phyloP scores from a whole-genome alignment of 2,888 invertebrate species.

The Diarsia rubi region DNA sequence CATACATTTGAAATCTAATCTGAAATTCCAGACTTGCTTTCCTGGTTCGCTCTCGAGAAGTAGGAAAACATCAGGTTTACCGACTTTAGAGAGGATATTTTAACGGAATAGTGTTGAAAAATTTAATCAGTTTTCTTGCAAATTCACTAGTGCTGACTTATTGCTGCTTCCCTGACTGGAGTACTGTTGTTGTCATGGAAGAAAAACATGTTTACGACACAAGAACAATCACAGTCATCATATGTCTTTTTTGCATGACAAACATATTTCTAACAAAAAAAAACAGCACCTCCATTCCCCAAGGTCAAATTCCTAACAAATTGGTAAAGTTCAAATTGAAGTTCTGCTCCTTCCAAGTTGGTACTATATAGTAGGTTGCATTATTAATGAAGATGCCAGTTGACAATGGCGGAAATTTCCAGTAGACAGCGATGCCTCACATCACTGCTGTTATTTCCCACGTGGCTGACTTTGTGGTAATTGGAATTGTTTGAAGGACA shows the following conservation, averaged over 20 bases:
- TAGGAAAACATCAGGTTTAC: conserved; percentile 14
- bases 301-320: conserved; percentile 50
- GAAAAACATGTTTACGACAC: neutral
- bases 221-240: conserved; percentile 7
- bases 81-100: conserved; percentile 21
- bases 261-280: conserved; percentile 46
- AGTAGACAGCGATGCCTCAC: conserved; percentile 33
- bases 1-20: conserved; percentile 30
- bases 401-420: conserved; percentile 44
- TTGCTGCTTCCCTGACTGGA: neutral
- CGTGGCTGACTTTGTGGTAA: conserved; percentile 54
- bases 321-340: conserved; percentile 57
- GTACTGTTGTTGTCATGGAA: neutral
- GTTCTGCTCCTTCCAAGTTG: conserved; percentile 28
- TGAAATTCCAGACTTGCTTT: conserved; percentile 25
- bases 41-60: conserved; percentile 12
- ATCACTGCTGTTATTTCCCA: conserved; percentile 65
- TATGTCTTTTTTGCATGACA: conserved; percentile 46
- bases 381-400: conserved; percentile 50
- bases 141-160: neutral
- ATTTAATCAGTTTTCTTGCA: neutral
- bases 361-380: conserved; percentile 33
- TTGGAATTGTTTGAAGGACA: conserved; percentile 61
- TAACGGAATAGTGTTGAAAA: neutral
- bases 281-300: neutral